Evolutionary conservation across 2,113 vertebrate genomes (phyloP).

Genomic region (Cichladusa arquata): DNA sequence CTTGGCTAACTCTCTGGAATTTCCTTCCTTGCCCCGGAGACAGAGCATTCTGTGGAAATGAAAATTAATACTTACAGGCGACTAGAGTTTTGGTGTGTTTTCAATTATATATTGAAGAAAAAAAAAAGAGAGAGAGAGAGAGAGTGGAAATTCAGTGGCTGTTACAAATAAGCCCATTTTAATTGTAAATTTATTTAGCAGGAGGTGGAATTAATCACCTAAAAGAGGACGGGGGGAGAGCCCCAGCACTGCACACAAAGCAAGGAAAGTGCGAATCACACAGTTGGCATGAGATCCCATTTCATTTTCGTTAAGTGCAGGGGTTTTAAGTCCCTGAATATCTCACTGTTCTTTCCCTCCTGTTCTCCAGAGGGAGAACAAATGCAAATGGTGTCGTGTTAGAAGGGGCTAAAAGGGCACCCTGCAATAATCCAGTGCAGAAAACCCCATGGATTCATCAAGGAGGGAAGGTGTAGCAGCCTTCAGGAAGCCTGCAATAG

Average conservation of each 20-base stretch:
- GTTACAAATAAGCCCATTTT: constrained; percentile 51
- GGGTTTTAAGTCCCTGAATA: constrained; percentile 53
- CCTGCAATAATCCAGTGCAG: constrained; percentile 12
- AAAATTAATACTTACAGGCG: constrained; percentile 68
- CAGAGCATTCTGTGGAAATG: constrained; percentile 61
- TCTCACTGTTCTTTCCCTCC: constrained; percentile 58
- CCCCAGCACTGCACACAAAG: not conserved
- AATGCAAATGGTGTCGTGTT: constrained; percentile 60
- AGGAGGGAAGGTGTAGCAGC: constrained; percentile 49
- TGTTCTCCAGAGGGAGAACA: constrained; percentile 58
- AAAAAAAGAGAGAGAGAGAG: not conserved
- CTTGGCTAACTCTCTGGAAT: constrained; percentile 70
- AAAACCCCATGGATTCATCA: constrained; percentile 33
- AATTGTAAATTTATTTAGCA: constrained; percentile 61
- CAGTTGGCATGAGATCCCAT: constrained; percentile 58
- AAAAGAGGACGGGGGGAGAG: not conserved
- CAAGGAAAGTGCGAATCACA: not conserved
- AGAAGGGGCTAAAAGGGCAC: constrained; percentile 64
- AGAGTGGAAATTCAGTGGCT: constrained; percentile 53
- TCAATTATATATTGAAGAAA: constrained; percentile 50
- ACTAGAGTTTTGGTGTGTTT: constrained; percentile 61
- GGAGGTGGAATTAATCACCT: constrained; percentile 52
- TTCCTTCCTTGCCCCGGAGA: constrained; percentile 70
- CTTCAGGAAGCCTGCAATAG: constrained; percentile 50
- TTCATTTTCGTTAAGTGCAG: constrained; percentile 58